A percentile compares a stretch with the other conserved stretches of the same genome.
phyloP scores from a whole-genome alignment of 2,113 vertebrate species.

The Xenotilapia flavipinnis region DNA sequence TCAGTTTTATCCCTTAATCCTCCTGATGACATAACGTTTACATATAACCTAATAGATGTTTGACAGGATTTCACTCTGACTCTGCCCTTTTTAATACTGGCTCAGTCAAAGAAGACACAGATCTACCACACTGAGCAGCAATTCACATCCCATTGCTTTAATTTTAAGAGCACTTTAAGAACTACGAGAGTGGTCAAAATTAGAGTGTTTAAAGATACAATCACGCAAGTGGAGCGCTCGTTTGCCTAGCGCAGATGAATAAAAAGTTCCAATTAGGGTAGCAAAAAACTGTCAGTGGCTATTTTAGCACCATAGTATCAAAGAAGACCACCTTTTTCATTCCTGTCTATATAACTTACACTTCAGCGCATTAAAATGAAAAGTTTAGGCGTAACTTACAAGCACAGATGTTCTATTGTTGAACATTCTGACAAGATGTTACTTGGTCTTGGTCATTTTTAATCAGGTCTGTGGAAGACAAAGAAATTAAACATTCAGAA shows the following conservation, averaged over 20 bases:
- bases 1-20: background rate
- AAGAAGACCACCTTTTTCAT: background rate
- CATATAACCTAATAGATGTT: background rate
- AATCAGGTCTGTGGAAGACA: background rate
- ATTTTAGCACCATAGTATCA: background rate
- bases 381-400: background rate
- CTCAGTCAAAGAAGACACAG: background rate
- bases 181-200: background rate
- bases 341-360: background rate
- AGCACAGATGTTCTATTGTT: background rate
- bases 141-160: background rate
- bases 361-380: background rate
- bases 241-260: slow-evolving; percentile 8
- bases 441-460: background rate
- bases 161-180: background rate
- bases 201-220: slow-evolving; percentile 10
- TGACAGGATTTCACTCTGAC: background rate
- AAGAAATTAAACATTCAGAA: background rate
- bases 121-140: background rate
- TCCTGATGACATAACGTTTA: background rate
- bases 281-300: slow-evolving; percentile 12
- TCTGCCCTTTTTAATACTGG: background rate
- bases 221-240: slow-evolving; percentile 1
- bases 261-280: slow-evolving; percentile 31
- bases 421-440: background rate